Evolutionary conservation across 2,888 invertebrate genomes (phyloP), one percentile per base, ranked within the genome.

Genomic region (Chrysotoxum bicinctum): DNA sequence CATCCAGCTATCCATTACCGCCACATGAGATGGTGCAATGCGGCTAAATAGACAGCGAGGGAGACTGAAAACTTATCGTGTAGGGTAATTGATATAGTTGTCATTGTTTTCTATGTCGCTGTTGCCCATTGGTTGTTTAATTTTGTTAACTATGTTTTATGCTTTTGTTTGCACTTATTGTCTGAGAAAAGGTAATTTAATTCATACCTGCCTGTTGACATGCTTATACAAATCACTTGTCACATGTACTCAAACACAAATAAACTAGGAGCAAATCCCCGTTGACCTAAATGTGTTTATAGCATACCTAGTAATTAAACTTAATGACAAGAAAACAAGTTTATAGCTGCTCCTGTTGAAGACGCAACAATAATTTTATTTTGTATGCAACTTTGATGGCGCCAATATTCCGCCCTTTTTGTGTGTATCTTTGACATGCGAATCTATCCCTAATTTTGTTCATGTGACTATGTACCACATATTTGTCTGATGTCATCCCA

Each of bases 171-270:
- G 8, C 12, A 45, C 32, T 50, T 35, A 45, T 66, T 26, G 66
- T 58, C 35, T 58, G 83, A 45, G 56, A 45, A 58, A 64, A 66
- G 32, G 60, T 79, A 84, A 84, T 79, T 79, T 84, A 84, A 84
- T 84, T 75, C 74, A 58, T 50, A 64, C 14, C 26, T 78, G 73
- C 19, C 62, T 50, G 50, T 35, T 50, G 21, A 78, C 83, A 78
- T 83, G 78, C 69, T 83, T 78, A 83, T 83, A 64, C 69, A 52
- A 7, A 4, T 8, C 19, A 52, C 60, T 73, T 60, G 62, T 54
- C 62, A 45, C 74, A 62, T 69, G 54, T 45, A 68, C 77, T 73
- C 21, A 2, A 12, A 40, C 40, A 35, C 21, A 62, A 26, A 66
- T 3, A 60, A 45, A 14, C 35, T 66, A 30, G 37, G 60, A 73